Base-by-base conservation (phyloP, 2,888 invertebrate species). In the Cistogaster globosa region DNA sequence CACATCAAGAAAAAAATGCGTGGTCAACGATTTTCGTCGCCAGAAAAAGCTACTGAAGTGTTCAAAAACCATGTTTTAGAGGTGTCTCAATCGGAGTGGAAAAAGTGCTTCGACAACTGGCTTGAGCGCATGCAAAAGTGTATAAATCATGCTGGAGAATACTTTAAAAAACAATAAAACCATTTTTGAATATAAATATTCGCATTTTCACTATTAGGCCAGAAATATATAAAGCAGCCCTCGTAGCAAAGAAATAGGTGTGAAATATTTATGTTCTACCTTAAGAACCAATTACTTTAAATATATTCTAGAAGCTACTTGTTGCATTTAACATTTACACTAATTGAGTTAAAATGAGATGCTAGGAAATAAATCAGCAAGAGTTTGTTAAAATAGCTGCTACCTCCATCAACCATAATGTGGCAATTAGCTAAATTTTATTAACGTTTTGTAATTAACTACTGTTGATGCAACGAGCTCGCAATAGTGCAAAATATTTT, bases 351-450 rank as follows among this genome's bases (percentile, higher is more conserved):
- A 38, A 75, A 60, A 68, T 42, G 51, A 55, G 45, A 63, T 63
- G 57, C 69, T 45, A 55, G 48, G 63, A 63, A 36, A 80, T 80
- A 53, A 11, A 58, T 32, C 58, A 65, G 58, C 60, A 60, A 65
- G 55, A 20, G 32, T 6, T 60, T 42, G 42, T 12, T 42, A 12
- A 2, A 12, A 4, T 18, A 57, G 48, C 55, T 63, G 14, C 18
- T n/a, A 55, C 32, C 38, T 16, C 83, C 84, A 78, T 77, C 88
- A 57, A 9, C n/a, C 72, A 88, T 89, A 89, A 90, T 90, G 90
- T 88, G 89, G 88, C 89, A 90, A 90, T 91, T 89, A 82, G 88
- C 87, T 84, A 88, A 90, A 90, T 88, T 89, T 89, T 89, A 91
- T 89, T 89, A 89, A 88, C 86, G 77, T 81, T 86, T 77, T 69